phyloP scores from a whole-genome alignment of 2,113 vertebrate genomes.

The Podarcis raffonei region DNA sequence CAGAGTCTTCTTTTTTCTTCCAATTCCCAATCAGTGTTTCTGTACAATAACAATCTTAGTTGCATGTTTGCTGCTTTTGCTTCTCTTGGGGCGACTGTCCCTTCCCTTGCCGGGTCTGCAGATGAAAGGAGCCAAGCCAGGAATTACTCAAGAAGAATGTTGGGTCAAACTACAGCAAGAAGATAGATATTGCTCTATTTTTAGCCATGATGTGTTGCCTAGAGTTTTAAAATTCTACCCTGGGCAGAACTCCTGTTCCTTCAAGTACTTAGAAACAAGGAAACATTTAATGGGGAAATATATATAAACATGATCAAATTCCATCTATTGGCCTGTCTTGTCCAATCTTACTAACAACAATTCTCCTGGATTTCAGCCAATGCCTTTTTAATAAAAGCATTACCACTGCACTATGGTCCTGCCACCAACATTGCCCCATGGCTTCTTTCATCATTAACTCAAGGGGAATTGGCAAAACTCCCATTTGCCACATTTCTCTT shows the following conservation, averaged over 20 bases:
- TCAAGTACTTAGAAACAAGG: not conserved
- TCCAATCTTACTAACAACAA: not conserved
- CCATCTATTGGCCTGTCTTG: not conserved
- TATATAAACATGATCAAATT: too few species aligned
- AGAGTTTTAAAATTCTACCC: not conserved
- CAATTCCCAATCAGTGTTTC: conserved; percentile 12
- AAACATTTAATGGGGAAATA: not conserved
- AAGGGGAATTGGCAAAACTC: not conserved
- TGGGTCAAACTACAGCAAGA: not conserved
- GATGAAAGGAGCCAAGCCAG: conserved; percentile 25
- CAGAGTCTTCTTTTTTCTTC: not conserved
- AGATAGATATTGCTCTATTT: conserved; percentile 25
- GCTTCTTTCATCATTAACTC: not conserved
- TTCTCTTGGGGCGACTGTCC: conserved; percentile 17
- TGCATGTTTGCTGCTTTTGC: conserved; percentile 19
- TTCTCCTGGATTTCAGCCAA: not conserved
- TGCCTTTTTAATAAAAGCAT: not conserved
- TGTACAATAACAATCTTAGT: conserved; percentile 8
- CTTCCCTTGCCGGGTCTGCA: not conserved
- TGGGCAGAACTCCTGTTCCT: not conserved
- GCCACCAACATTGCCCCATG: not conserved
- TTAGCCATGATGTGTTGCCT: not conserved
- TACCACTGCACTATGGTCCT: not conserved
- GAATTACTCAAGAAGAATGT: conserved; percentile 2
- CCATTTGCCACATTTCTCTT: not conserved